Evolutionary conservation across 2,797 vertebrate genomes (phyloP).

Genomic region (Amblyraja radiata): DNA sequence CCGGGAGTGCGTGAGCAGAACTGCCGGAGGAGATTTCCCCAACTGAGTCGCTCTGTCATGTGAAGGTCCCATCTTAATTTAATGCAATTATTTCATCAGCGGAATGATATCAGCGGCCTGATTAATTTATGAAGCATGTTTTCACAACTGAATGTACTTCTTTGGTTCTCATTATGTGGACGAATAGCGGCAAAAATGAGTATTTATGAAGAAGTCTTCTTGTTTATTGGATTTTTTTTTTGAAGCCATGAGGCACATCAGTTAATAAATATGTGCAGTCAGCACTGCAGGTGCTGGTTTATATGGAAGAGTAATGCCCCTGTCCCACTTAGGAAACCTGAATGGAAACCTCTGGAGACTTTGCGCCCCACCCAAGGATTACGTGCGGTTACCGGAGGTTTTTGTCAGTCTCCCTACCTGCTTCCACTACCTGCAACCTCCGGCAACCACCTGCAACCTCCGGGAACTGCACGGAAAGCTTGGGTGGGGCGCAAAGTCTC

Average conservation of each 20-base stretch:
- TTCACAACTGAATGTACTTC: constrained; percentile 49
- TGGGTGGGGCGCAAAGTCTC: too few species aligned
- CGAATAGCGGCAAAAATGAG: constrained; percentile 44
- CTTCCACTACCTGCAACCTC: too few species aligned
- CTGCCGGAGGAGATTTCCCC: constrained; percentile 53
- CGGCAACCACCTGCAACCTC: too few species aligned
- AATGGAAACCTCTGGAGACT: too few species aligned
- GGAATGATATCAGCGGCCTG: constrained; percentile 62
- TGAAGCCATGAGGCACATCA: neutral
- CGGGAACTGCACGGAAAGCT: too few species aligned
- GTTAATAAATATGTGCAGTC: neutral
- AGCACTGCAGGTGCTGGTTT: too few species aligned
- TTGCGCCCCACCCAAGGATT: too few species aligned
- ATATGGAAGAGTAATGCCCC: too few species aligned
- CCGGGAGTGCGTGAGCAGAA: constrained; percentile 48
- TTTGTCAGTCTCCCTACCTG: too few species aligned
- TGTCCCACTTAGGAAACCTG: too few species aligned
- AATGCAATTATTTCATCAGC: constrained; percentile 73
- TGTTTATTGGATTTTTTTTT: constrained; percentile 17
- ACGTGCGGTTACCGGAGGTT: too few species aligned
- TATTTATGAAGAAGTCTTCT: constrained; percentile 41
- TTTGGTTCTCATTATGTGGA: constrained; percentile 46
- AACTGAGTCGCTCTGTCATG: constrained; percentile 66
- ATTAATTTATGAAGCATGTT: constrained; percentile 60
- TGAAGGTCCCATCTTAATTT: constrained; percentile 58